Base-by-base conservation (phyloP, 2,113 vertebrate species). In the Dromaius novaehollandiae region DNA sequence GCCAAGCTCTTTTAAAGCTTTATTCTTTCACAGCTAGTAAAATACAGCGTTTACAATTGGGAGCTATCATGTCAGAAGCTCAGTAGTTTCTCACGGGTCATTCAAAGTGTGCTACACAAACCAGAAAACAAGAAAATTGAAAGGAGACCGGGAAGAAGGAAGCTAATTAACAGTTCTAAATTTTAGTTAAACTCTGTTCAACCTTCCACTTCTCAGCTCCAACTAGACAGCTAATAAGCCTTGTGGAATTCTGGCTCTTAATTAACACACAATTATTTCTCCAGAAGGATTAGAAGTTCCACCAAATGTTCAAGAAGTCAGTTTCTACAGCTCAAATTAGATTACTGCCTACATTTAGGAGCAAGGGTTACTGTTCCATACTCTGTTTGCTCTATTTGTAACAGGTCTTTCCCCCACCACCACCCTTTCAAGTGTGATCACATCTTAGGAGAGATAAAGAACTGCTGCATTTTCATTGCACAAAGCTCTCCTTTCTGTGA, bases 171-270 rank as follows among this genome's bases (percentile, higher is more conserved):
- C 88, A 95, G 88, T 70, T 96, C 86, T 83, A 96, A 94, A 91
- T 93, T 96, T 93, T 96, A 87, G 91, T 86, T 97, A 97, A 96
- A 95, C 96, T 93, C 90, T 79, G 48, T 82, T 95, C 88, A 95
- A 86, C 89, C 94, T 97, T 94, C 91, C 94, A 91, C 87, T 89
- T 94, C 80, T 90, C 82, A 81, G 82, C 95, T 93, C 81, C 89
- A 95, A 77, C 76, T 94, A 93, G 91, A 81, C 88, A 95, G 83
- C 87, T 97, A 95, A 94, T 96, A 96, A 96, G 85, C 94, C 88
- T 95, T 9, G 0, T 94, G 75, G 92, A 96, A 96, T 95, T 94
- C 82, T 8, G 1, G 42, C 84, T 96, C 90, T 95, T 96, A 93
- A 96, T 96, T 97, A 95, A 88, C 86, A 86, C 81, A 74, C 82